Base-by-base conservation (phyloP, 2,888 invertebrate genomes). In the Podotricha telesiphe region DNA sequence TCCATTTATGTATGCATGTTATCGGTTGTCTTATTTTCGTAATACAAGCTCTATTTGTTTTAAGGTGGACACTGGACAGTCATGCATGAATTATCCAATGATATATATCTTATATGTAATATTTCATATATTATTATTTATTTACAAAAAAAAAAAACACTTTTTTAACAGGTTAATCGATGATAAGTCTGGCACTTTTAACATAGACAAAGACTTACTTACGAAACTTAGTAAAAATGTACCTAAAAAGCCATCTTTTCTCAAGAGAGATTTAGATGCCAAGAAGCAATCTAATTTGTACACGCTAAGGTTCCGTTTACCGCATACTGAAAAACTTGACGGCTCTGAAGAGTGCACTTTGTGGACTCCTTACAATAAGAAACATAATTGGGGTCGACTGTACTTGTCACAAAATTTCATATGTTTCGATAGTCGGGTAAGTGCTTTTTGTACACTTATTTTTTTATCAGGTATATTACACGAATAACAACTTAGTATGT, bases 291-390 rank as follows among this genome's bases (percentile, higher is more conserved):
- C 98, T 20, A 99, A 99, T 87, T 95, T 97, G 50, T 99, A 98
- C 87, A 95, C 97, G 45, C 91, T 97, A 76, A 94, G 95, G 80
- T 98, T 98, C 82, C 94, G 98, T 75, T 94, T 99, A 76, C 99
- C 99, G 0, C 94, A 95, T 70, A 94, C 93, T 37, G 99, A 99
- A 91, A 98, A 98, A 86, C 92, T 99, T 69, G 99, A 99, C 88
- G 99, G 99, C 0, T 96, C 96, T 55, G 97, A 97, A 65, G 97
- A 97, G 80, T 98, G 98, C 81, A 95, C 97, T 11, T 90, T 99
- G 66, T 98, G 98, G 96, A 98, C 99, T 1, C 99, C 99, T 0
- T 99, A 97, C 85, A 97, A 98, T 83, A 98, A 98, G 85, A 95
- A 95, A 75, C 96, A 97, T 83, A 96, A 97, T 68, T 95, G 95